A percentile compares a stretch with the other conserved stretches of the same genome.
These are phyloP conservation scores for Lutraria rhynchaena DNA, from an alignment of 1,140 invertebrate genomes.

Conservation along the genomic window DNA sequence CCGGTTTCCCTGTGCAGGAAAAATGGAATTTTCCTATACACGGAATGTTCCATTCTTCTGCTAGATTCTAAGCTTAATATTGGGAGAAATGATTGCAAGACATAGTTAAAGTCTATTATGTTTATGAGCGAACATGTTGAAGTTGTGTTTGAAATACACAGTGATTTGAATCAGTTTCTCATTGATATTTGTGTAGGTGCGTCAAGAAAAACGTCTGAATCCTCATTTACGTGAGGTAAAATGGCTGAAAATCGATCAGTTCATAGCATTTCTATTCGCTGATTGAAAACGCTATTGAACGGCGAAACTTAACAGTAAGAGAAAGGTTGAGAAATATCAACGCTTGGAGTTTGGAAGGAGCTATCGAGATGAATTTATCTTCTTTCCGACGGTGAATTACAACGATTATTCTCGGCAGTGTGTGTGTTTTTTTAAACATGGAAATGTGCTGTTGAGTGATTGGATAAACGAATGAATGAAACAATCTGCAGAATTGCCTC, in stretches of 20 bases:
- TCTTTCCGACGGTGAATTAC: too few relatives aligned
- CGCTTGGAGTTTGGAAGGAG: too few relatives aligned
- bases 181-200: not conserved
- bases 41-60: conserved; percentile 16
- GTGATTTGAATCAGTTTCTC: not conserved
- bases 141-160: conserved; percentile 26
- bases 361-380: too few relatives aligned
- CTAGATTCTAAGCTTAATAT: conserved; percentile 3
- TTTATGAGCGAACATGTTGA: conserved; percentile 10
- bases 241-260: conserved; percentile 30
- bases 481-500: too few relatives aligned
- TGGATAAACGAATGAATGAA: too few relatives aligned
- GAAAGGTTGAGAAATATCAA: too few relatives aligned
- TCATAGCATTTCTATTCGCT: not conserved
- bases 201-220: too few relatives aligned
- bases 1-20: not conserved
- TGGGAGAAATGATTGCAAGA: conserved; percentile 8
- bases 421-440: too few relatives aligned
- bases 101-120: conserved; percentile 30
- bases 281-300: too few relatives aligned
- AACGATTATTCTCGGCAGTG: too few relatives aligned
- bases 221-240: conserved; percentile 5
- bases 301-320: too few relatives aligned
- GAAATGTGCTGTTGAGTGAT: too few relatives aligned
- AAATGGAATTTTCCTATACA: conserved; percentile 28